Base-by-base conservation (phyloP, 2,888 invertebrate species). In the Phengaris alcon region DNA sequence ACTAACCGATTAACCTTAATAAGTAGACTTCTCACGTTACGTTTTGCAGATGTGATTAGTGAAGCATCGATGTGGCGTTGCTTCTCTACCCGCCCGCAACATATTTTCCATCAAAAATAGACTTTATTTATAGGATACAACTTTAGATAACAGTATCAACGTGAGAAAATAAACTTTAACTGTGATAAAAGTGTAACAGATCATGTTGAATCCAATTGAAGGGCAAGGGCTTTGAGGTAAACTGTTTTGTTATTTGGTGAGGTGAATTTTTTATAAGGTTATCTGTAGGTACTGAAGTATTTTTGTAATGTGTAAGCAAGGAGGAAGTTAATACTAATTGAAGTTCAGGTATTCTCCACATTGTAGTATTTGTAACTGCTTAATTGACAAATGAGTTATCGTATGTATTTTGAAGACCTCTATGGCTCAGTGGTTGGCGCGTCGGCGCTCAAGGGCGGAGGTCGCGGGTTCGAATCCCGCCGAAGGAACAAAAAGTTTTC, bases 141-240 rank as follows among this genome's bases (percentile, higher is more conserved):
- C 35, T 64, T 64, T 4, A 35, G 64, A 64, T 64, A 70, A 70
- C 22, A 70, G 22, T 15, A 51, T 51, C 46, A 69, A 46, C 70
- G 70, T 72, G 72, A 12, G 72, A 72, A 72, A 72, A 54, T 54
- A 72, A 52, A 72, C 72, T 70, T 64, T 54, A 72, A 13, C 72
- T 72, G 72, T 72, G 72, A 72, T 72, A 72, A 54, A 72, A 52
- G 54, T 54, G 72, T 72, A 72, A 35, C 72, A 72, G 72, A 72
- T 70, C 52, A 70, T 8, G 70, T 22, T 70, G 15, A 72, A 72
- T 72, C 13, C 35, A 15, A 72, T 72, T 22, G 72, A 72, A 72
- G 72, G 72, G 72, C 72, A 72, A 72, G 72, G 72, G 54, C 54
- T 69, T 48, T 12, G 13, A 52, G 13, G 52, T 72, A 52, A 52